Evolutionary conservation across 2,113 vertebrate species (phyloP).

Genomic region (Pogonocichla stellata): DNA sequence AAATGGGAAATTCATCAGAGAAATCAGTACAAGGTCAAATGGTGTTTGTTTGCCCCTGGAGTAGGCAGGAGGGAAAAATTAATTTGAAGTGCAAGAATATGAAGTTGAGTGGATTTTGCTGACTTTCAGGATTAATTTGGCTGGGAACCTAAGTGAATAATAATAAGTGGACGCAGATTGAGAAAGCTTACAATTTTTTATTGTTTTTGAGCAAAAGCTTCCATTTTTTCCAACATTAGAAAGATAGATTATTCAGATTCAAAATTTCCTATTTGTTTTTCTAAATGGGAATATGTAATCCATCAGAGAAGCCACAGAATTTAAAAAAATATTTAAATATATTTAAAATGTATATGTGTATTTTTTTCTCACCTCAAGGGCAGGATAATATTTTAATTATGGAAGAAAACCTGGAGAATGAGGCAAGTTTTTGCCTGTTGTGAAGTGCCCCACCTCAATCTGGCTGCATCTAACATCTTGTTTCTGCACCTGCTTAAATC

Average conservation of each 20-base stretch:
- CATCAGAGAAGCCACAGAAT: neutral
- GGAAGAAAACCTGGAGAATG: neutral
- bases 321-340: neutral
- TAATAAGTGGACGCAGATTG: neutral
- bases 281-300: neutral
- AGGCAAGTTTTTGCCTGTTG: neutral
- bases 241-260: neutral
- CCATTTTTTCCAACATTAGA: neutral
- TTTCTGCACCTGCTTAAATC: neutral
- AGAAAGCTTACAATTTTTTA: neutral
- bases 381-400: neutral
- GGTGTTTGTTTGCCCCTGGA: neutral
- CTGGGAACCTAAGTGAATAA: neutral
- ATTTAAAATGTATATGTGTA: neutral
- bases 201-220: neutral
- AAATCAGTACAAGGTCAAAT: constrained; percentile 32
- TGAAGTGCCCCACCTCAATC: neutral
- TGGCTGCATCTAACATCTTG: neutral
- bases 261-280: neutral
- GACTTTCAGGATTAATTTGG: constrained; percentile 3
- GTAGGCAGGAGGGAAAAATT: neutral
- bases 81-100: neutral
- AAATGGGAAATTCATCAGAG: constrained; percentile 31
- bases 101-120: constrained; percentile 13
- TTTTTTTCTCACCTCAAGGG: neutral